phyloP scores from a whole-genome alignment of 2,797 vertebrate species.

The Tangara arthus region DNA sequence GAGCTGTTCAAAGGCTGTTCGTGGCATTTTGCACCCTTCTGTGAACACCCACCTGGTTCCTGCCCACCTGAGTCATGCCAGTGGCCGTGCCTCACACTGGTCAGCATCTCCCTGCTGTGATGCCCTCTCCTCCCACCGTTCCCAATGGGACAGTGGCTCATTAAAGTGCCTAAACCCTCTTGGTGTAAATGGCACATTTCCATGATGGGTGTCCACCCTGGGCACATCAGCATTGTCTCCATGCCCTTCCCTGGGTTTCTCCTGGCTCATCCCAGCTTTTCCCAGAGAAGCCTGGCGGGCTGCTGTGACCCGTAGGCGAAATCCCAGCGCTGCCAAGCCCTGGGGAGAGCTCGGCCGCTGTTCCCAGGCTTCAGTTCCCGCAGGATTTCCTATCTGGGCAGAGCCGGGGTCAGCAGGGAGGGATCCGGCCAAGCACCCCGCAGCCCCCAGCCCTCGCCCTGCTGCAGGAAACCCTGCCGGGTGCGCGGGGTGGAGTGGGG shows the following conservation, averaged over 20 bases:
- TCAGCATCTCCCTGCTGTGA: not conserved
- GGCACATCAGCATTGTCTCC: not conserved
- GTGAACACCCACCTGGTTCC: not conserved
- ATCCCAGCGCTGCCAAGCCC: not conserved
- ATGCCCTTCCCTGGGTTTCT: not conserved
- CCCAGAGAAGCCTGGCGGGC: not conserved
- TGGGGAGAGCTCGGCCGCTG: not conserved
- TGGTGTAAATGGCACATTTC: not conserved
- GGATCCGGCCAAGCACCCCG: constrained; percentile 1
- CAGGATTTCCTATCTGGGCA: constrained; percentile 48
- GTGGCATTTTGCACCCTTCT: not conserved
- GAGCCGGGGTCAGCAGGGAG: constrained; percentile 12
- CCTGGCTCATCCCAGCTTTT: not conserved
- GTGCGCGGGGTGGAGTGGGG: not conserved
- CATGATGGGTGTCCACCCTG: rapidly evolving
- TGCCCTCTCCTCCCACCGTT: not conserved
- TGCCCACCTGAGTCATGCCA: rapidly evolving
- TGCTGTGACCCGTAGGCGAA: not conserved
- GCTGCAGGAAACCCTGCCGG: constrained; percentile 18
- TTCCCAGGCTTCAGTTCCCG: not conserved
- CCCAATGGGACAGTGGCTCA: rapidly evolving
- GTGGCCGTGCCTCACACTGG: rapidly evolving
- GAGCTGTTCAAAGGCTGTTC: not conserved
- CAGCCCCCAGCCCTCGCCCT: constrained; percentile 43
- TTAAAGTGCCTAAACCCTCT: not conserved